Base-by-base conservation (phyloP, 1,140 invertebrate genomes). In the Drosophila orosa region DNA sequence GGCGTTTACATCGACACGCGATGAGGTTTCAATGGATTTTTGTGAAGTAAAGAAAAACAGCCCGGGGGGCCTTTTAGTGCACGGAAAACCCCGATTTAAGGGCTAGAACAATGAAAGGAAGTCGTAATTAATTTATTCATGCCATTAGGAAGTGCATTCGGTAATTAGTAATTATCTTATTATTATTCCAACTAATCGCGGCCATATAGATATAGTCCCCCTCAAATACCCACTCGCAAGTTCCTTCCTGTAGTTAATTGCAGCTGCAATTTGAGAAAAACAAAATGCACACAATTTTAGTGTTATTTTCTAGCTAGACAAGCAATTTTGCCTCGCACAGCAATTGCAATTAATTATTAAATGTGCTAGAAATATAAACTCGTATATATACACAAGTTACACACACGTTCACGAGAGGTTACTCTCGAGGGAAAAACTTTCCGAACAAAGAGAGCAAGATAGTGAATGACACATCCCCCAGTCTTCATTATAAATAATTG, bases 161-260 rank as follows among this genome's bases (percentile, higher is more conserved):
- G 40, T 52, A 62, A 73, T 72, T 61, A 39, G 39, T 39, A 22
- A 22, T 58, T 55, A 31, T 35, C 33, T 13, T 80, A 59, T 80
- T 52, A 79, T 79, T 65, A 73, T 65, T 61, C 31, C 22, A 45
- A 44, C 71, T 82, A 74, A 77, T 81, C 48, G 35, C 52, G 44
- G 44, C 40, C 44, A 12, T 54, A 48, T 44, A 22, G 42, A 59
- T 47, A 60, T 19, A 35, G 2, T 19, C n/a, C 31, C 25, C 35
- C 12, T 8, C 19, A 31, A 10, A 12, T 10, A 19, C 10, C 31
- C 56, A 50, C 37, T n/a, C 39, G 6, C 15, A 1, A n/a, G 12
- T 27, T 25, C 8, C 17, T 27, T 61, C 55, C 62, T 45, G 42
- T 13, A 35, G 29, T 45, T 68, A 57, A 69, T 12, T 72, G 42